These are phyloP conservation scores for Esox niger DNA, from an alignment of 2,113 vertebrate genomes.

Conservation along the genomic window DNA sequence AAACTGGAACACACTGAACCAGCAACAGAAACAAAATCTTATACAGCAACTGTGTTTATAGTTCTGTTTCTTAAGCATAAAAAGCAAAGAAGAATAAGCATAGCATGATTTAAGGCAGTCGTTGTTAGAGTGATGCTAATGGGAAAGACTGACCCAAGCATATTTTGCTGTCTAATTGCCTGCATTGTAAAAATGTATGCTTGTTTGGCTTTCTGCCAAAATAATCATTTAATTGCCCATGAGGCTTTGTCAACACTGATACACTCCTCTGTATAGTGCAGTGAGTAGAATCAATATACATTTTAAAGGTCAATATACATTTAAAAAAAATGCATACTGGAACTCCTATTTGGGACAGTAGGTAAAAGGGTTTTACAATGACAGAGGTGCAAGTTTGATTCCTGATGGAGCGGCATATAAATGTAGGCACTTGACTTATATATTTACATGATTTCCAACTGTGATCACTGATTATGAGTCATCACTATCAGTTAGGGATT, in stretches of 20 bases:
- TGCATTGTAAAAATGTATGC: background rate
- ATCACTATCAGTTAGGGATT: too few relatives aligned
- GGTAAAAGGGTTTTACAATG: too few relatives aligned
- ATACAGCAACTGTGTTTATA: background rate
- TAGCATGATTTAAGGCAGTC: conserved; percentile 46
- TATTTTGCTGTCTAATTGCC: conserved; percentile 14
- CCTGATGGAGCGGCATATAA: too few relatives aligned
- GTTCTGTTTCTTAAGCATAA: conserved; percentile 26
- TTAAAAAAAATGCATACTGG: too few relatives aligned
- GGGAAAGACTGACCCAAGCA: conserved; percentile 35
- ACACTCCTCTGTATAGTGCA: background rate
- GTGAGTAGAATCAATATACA: too few relatives aligned
- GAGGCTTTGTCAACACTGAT: background rate
- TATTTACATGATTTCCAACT: too few relatives aligned
- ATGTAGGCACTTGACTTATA: too few relatives aligned
- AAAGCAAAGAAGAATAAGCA: conserved; percentile 27
- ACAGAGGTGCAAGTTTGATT: too few relatives aligned
- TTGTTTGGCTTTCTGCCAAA: conserved; percentile 4
- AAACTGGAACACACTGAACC: background rate
- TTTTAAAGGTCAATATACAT: too few relatives aligned
- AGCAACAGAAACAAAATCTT: too few relatives aligned
- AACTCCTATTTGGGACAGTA: too few relatives aligned
- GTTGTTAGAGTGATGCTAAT: background rate
- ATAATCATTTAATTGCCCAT: conserved; percentile 8
- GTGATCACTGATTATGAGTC: too few relatives aligned